Conservation (phyloP, 2,888 invertebrate species). For the Periphyllus acericola region DNA sequence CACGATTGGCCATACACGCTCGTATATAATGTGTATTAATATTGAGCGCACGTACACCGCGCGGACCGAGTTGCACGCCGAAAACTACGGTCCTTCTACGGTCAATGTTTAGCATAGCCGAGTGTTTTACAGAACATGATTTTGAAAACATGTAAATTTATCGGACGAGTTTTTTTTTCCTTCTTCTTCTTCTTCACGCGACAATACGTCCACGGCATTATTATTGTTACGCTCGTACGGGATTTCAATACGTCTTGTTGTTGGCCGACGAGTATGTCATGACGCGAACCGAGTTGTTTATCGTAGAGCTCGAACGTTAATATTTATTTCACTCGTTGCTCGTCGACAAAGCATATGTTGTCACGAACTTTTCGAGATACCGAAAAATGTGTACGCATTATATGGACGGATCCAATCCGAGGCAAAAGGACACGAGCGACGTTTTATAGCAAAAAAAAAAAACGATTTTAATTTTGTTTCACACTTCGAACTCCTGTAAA, state of each 20-base stretch:
- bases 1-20: neutral
- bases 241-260: neutral
- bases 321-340: too few relatives aligned
- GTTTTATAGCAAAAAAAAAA: too few relatives aligned
- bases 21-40: conserved; percentile 8
- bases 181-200: neutral
- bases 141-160: conserved; percentile 7
- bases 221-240: neutral
- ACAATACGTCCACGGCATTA: neutral
- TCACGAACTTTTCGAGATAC: too few relatives aligned
- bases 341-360: too few relatives aligned
- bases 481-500: too few relatives aligned
- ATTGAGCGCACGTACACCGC: conserved; percentile 34
- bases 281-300: neutral
- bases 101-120: conserved; percentile 7
- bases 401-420: too few relatives aligned
- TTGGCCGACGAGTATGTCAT: neutral
- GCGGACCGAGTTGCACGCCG: neutral
- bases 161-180: too few relatives aligned
- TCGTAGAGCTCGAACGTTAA: neutral
- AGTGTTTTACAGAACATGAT: neutral
- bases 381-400: too few relatives aligned
- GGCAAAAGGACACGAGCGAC: too few relatives aligned
- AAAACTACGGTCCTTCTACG: neutral
- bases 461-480: too few relatives aligned